These are phyloP conservation scores for Eulemur albifrons DNA, from an alignment of 2,797 vertebrate species.

Conservation along the genomic window DNA sequence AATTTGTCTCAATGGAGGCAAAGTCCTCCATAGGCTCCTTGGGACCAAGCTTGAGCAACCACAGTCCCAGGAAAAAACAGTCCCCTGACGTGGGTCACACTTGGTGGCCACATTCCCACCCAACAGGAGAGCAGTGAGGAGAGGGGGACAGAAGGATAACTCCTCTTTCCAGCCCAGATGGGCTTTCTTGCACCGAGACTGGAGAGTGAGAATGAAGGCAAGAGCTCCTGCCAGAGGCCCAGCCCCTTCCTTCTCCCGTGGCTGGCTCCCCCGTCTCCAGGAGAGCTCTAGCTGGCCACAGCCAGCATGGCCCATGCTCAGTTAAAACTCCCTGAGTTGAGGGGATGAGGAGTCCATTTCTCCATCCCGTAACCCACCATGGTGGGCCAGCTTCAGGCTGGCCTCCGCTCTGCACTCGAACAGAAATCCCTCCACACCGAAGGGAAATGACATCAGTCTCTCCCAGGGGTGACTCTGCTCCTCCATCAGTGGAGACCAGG, in stretches of 20 bases:
- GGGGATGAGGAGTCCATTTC: background rate
- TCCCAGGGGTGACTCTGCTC: background rate
- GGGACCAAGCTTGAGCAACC: background rate
- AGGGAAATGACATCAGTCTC: constrained; percentile 7
- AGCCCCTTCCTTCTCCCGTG: background rate
- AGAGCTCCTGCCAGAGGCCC: background rate
- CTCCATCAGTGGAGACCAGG: background rate
- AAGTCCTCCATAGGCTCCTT: background rate
- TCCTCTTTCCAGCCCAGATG: constrained; percentile 13
- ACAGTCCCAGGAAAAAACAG: background rate
- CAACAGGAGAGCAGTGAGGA: background rate
- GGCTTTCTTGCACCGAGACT: background rate
- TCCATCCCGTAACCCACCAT: background rate
- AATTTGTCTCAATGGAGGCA: background rate
- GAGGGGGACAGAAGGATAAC: background rate
- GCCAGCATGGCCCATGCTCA: background rate
- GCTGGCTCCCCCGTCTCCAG: background rate
- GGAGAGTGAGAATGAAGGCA: background rate
- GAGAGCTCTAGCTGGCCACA: background rate
- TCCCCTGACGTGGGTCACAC: background rate
- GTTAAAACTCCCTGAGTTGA: background rate
- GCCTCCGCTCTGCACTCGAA: background rate
- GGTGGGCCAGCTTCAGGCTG: background rate
- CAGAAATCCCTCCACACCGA: background rate
- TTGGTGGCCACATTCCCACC: background rate